Conservation (phyloP, 2,113 vertebrate species). For the Syngnathus scovelli region DNA sequence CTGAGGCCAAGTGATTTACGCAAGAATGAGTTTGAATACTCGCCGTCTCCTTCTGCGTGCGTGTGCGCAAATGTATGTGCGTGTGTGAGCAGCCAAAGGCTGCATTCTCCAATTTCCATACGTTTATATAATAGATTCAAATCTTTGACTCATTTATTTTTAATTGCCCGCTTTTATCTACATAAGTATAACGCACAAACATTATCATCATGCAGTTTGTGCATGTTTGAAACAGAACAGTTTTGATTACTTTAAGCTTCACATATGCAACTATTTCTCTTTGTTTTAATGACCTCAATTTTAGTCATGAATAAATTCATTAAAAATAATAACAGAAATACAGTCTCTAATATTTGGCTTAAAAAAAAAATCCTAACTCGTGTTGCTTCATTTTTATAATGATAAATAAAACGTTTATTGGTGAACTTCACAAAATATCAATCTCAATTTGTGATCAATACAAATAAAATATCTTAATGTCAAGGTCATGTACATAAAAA, state of each 20-base stretch:
- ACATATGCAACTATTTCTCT: background rate
- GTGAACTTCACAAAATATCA: background rate
- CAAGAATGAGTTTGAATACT: conserved; percentile 60
- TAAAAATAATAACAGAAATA: background rate
- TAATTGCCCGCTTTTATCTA: background rate
- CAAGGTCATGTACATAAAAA: conserved; percentile 3
- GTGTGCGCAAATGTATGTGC: conserved; percentile 27
- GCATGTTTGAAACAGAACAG: background rate
- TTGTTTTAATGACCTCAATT: background rate
- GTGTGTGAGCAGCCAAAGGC: conserved; percentile 19
- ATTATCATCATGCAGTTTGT: background rate
- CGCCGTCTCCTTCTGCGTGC: conserved; percentile 51
- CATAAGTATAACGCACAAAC: background rate
- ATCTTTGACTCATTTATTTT: conserved; percentile 1
- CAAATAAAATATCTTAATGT: conserved; percentile 22
- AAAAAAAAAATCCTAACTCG: background rate
- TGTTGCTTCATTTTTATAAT: background rate
- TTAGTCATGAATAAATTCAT: background rate
- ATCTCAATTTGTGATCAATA: conserved; percentile 1
- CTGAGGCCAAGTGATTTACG: conserved; percentile 68
- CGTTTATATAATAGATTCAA: background rate
- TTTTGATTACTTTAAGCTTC: background rate
- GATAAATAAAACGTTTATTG: background rate
- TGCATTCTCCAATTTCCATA: conserved; percentile 11
- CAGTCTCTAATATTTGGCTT: background rate